These are phyloP conservation scores for Cataglyphis albicans DNA, from an alignment of 2,888 invertebrate genomes.

Conservation along the genomic window DNA sequence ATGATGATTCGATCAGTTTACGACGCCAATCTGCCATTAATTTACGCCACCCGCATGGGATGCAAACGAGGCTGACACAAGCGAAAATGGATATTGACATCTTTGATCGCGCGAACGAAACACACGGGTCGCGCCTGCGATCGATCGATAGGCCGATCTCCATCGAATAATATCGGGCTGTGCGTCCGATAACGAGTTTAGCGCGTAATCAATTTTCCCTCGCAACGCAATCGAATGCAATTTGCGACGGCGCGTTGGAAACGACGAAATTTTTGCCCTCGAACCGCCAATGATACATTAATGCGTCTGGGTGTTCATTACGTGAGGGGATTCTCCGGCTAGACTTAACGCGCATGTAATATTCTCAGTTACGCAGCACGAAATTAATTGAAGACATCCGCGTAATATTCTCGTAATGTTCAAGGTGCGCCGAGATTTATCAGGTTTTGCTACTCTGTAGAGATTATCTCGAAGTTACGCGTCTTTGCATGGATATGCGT, in stretches of 20 bases:
- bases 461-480: neutral
- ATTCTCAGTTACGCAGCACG: conserved; percentile 9
- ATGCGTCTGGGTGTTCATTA: conserved; percentile 44
- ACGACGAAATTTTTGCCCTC: conserved; percentile 38
- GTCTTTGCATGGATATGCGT: neutral
- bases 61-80: conserved; percentile 18
- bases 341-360: conserved; percentile 39
- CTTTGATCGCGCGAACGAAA: conserved; percentile 39
- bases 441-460: neutral
- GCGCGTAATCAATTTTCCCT: conserved; percentile 52
- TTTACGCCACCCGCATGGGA: conserved; percentile 24
- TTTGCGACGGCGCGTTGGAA: conserved; percentile 47
- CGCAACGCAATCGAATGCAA: conserved; percentile 44
- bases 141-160: conserved; percentile 45
- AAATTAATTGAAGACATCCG: conserved; percentile 41
- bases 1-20: conserved; percentile 41
- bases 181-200: conserved; percentile 47
- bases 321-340: conserved; percentile 1
- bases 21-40: conserved; percentile 38
- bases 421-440: conserved; percentile 3
- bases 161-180: conserved; percentile 29
- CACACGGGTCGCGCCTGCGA: neutral
- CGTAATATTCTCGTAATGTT: conserved; percentile 19
- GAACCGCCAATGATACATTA: conserved; percentile 34
- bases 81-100: conserved; percentile 41